phyloP scores from a whole-genome alignment of 2,888 invertebrate genomes.

The Leptothorax acervorum region DNA sequence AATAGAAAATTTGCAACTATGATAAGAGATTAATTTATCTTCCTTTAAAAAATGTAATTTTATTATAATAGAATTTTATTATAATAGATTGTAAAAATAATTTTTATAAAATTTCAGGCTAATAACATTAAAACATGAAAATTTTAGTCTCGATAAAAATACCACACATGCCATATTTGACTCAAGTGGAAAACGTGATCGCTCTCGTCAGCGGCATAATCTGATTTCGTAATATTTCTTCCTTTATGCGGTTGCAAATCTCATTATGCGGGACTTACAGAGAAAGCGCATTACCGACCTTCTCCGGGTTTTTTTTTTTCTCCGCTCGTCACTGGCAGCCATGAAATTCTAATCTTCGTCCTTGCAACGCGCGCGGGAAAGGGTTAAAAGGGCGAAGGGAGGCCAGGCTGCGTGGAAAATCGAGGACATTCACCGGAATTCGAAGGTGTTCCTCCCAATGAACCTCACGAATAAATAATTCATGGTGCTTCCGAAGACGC shows the following conservation, averaged over 20 bases:
- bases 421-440: slow-evolving; percentile 64
- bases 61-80: not conserved
- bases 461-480: slow-evolving; percentile 78
- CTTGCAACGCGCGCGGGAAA: slow-evolving; percentile 21
- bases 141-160: not conserved
- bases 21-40: not conserved
- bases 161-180: not conserved
- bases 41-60: not conserved
- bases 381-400: slow-evolving; percentile 38
- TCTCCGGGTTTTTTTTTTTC: not conserved
- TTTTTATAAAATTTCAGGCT: not conserved
- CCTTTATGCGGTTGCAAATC: slow-evolving; percentile 42
- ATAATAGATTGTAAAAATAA: not conserved
- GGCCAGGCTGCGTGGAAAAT: slow-evolving; percentile 72
- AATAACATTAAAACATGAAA: not conserved
- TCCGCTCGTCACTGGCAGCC: slow-evolving; percentile 23
- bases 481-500: slow-evolving; percentile 67
- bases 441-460: slow-evolving; percentile 69
- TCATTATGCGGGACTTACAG: slow-evolving; percentile 47
- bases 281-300: slow-evolving; percentile 11
- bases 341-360: slow-evolving; percentile 43
- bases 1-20: not conserved
- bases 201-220: slow-evolving; percentile 23
- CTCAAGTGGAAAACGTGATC: not conserved
- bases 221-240: slow-evolving; percentile 38